Evolutionary conservation across 2,888 invertebrate species (phyloP), one percentile per base, ranked within the genome.

Genomic region (Atrina japonica): DNA sequence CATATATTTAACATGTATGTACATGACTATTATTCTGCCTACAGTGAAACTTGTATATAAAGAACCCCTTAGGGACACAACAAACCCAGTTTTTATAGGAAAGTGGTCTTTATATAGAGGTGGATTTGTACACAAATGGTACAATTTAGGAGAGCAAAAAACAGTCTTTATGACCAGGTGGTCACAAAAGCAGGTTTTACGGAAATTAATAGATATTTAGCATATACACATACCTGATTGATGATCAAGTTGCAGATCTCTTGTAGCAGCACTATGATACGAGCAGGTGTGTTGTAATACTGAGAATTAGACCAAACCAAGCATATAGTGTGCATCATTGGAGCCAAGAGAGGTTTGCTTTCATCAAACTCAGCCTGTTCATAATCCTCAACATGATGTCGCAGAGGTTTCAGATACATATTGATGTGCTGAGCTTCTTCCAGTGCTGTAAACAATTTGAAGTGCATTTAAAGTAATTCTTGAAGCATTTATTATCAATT

Each of bases 351-450:
- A 0, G 94, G 93, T 77, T 81, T 82, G 61, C 84, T 78, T 56
- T 88, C 86, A 68, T 89, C 88, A 82, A 90, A 91, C 56, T 91
- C 90, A 21, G 88, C 85, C 73, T 89, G 89, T 77, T 97, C 92
- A 29, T 94, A 92, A 18, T 92, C 92, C 86, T 95, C 94, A 85
- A 98, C 94, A 87, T 95, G 95, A 80, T 94, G 95, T 75, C 94
- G 94, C 66, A 98, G 89, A 0, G 97, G 96, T 85, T 95, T 94
- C 81, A 98, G 92, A 89, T 96, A 96, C 55, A 96, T 91, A 71
- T 95, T 94, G 79, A 98, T 96, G 90, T 98, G 97, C 86, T 95
- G 94, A 11, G 98, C 96, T 92, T 98, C 98, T 0, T 95, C 95
- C 75, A 98, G 91, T 50, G 97, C 96, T 93, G 92, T 79, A 89